Evolutionary conservation across 2,888 invertebrate genomes (phyloP), one percentile per base, ranked within the genome.

Genomic region (Drosophila acutilabella): DNA sequence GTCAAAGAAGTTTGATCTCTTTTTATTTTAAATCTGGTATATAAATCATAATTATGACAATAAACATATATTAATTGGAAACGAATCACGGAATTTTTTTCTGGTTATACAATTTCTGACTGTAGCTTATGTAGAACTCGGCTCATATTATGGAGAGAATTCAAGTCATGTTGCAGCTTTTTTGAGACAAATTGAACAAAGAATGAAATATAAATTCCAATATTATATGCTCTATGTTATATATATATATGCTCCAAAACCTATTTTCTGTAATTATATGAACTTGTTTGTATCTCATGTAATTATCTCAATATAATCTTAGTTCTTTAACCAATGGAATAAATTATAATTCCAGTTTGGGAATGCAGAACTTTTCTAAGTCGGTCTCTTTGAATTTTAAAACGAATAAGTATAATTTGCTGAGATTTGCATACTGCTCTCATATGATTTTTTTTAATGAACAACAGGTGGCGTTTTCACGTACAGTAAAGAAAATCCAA

Each of bases 41-140:
- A 40, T 66, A 76, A 71, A 59, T 67, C 57, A 69, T 20, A 80
- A 68, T 81, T 75, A 60, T 11, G 48, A 60, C 40, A 13, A 41
- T 11, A 53, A 48, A 18, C 13, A 59, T 40, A 56, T 78, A 30
- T 30, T 30, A 30, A 30, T 30, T 30, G 8, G 6, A 30, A 30
- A 8, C 8, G 8, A 30, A 30, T 30, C 30, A 30, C 30, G 30
- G 30, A 8, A 8, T 30, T 7, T 30, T 8, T 13, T 36, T 36
- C 13, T 36, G 13, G 13, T 36, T 4, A 36, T 11, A 36, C 11
- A 11, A 36, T 36, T 0, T 11, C 13, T 13, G 36, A 4, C 13
- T 36, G 36, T 36, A 36, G 30, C 30, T 8, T 30, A 30, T 8
- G 30, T 7, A 30, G 30, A 30, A 30, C 8, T 30, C 2, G 8